Base-by-base conservation (phyloP, 2,888 invertebrate species). In the Meloe dianella region DNA sequence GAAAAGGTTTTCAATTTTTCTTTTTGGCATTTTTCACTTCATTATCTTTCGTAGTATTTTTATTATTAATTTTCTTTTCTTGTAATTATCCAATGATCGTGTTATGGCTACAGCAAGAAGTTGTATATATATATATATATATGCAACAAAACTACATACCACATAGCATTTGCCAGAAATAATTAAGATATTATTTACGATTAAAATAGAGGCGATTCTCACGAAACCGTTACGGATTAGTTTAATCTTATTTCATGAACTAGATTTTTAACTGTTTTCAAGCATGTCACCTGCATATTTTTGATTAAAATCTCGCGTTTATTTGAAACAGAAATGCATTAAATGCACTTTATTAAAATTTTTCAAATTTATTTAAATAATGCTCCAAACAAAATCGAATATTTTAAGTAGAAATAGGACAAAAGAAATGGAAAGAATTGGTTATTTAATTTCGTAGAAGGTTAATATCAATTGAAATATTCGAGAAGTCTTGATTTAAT, bases 401-500 rank as follows among this genome's bases (percentile, higher is more conserved):
- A 67, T 65, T 70, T 60, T 73, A 66, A 57, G 63, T 66, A 59
- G 56, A 51, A 24, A 57, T 57, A 30, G 71, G 69, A 70, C 71
- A 71, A 75, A 75, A 66, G 74, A 74, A 73, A 73, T 74, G 72
- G 73, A 73, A 71, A 74, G 41, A 74, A 73, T 20, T 75, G 74
- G 22, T 73, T 73, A 71, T 74, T 72, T 72, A 61, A 66, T 60
- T 38, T 54, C 0, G 14, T 14, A 20, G 22, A 54, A 58, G 67
- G 69, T 69, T 69, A 77, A 77, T 76, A 77, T 77, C 76, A 75
- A 75, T 75, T 75, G 75, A 76, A 75, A 75, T 76, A 78, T 75
- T 74, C 71, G 60, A 65, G 3, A 63, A 72, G 72, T 71, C 72
- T 69, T 73, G 68, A 71, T 73, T 73, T 75, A 75, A 75, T 75